Evolutionary conservation across 2,888 invertebrate genomes (phyloP).

Genomic region (Phyto melanocephala): DNA sequence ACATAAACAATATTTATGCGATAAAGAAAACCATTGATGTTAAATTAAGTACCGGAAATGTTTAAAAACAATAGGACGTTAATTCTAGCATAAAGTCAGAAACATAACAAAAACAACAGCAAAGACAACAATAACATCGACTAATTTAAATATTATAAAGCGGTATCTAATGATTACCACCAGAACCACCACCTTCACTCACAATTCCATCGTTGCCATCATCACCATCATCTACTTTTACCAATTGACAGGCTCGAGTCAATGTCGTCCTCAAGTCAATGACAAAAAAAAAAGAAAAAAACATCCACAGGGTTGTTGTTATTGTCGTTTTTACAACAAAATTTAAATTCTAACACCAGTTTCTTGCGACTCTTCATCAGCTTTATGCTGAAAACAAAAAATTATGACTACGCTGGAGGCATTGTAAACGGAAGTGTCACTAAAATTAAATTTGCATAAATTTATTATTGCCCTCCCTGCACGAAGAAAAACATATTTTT

Average conservation of each 20-base stretch:
- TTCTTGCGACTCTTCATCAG: slow-evolving; percentile 1
- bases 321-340: slow-evolving; percentile 19
- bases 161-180: slow-evolving; percentile 59
- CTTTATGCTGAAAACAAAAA: slow-evolving; percentile 30
- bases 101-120: slow-evolving; percentile 18
- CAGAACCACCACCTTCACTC: not conserved
- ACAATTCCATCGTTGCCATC: not conserved
- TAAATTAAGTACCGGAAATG: slow-evolving; percentile 64
- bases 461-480: slow-evolving; percentile 32
- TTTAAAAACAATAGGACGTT: slow-evolving; percentile 59
- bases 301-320: slow-evolving; percentile 39
- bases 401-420: slow-evolving; percentile 56
- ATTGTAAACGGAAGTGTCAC: slow-evolving; percentile 64
- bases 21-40: slow-evolving; percentile 45
- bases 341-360: slow-evolving; percentile 57
- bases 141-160: slow-evolving; percentile 62
- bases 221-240: slow-evolving; percentile 26
- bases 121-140: slow-evolving; percentile 38
- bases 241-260: slow-evolving; percentile 49
- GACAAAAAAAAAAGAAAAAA: not conserved
- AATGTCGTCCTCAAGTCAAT: not conserved
- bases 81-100: slow-evolving; percentile 45
- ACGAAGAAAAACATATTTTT: slow-evolving; percentile 45
- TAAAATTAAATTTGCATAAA: slow-evolving; percentile 64
- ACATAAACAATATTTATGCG: slow-evolving; percentile 26